Percentiles rank a stretch among this genome's conserved stretches.
Evolutionary conservation across 1,140 invertebrate species (phyloP).

Genomic region (Protaetia brevitarsis): DNA sequence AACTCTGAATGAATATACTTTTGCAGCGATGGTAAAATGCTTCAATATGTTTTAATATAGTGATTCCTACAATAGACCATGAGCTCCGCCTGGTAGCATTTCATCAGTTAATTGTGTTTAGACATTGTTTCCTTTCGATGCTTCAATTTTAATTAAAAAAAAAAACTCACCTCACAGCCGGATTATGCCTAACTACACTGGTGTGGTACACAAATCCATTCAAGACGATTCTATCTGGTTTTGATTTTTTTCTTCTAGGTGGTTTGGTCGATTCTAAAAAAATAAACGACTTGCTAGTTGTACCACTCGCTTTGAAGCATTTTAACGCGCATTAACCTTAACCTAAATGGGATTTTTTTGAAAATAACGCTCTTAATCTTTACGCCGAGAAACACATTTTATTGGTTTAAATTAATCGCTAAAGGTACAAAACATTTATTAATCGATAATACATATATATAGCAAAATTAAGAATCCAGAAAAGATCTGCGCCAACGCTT

Average conservation of each 20-base stretch:
- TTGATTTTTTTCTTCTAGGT: slow-evolving; percentile 4
- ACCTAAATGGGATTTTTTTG: background rate
- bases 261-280: slow-evolving; percentile 19
- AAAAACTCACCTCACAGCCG: slow-evolving; percentile 13
- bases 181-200: slow-evolving; percentile 20
- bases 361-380: no score
- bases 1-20: no score
- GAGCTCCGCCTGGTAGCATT: no score
- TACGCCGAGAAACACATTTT: background rate
- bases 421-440: no score
- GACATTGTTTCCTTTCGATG: background rate
- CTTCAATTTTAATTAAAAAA: background rate
- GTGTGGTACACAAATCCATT: slow-evolving; percentile 25
- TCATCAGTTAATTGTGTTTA: no score
- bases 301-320: background rate
- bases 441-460: background rate
- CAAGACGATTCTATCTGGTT: slow-evolving; percentile 8
- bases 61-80: no score
- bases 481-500: slow-evolving; percentile 22
- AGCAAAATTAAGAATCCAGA: background rate
- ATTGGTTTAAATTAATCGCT: no score
- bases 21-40: no score
- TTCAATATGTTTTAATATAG: background rate
- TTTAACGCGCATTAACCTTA: background rate
- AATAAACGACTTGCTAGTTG: background rate